Evolutionary conservation across 1,140 invertebrate species (phyloP), one percentile per base, ranked within the genome.

Genomic region (Drosophila varians): DNA sequence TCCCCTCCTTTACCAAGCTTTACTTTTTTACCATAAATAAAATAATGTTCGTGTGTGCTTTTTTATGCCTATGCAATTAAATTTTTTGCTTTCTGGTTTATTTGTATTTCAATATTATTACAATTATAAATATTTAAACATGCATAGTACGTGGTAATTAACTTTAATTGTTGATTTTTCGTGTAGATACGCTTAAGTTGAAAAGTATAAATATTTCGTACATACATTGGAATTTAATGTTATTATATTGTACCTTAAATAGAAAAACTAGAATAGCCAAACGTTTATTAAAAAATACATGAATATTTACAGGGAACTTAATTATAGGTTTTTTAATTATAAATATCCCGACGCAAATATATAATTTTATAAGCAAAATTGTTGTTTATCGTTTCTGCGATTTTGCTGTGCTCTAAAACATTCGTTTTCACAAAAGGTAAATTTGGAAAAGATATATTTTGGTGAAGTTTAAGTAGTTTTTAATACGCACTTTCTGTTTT

Each of bases 81-180:
- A 73, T 40, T 68, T 46, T 68, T 53, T 38, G 43, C 53, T 55
- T 31, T 57, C 49, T 48, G 34, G 46, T 65, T 70, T 64, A 51
- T 74, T 69, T 69, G 62, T 54, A 48, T 80, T 46, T 56, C 49
- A 45, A 66, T 72, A 58, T 76, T 76, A 84, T 76, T 86, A 86
- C 76, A 79, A 74, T 74, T 86, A 87, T 80, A 87, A 80, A 76
- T 87, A 86, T 86, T 66, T 80, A 87, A 86, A 87, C 82, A 84
- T 84, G 75, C 80, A 86, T 73, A 76, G 66, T 76, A 79, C 36
- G 40, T 68, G 64, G 72, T 79, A 80, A 80, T 80, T 87, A 80
- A 65, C 52, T 74, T 72, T 60, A 84, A 78, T 84, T 72, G 65
- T 65, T 71, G 38, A 11, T 45, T 60, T 74, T 52, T 38, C 60